These are phyloP conservation scores for Nomada hirtipes DNA, from an alignment of 2,888 invertebrate genomes.

Conservation along the genomic window DNA sequence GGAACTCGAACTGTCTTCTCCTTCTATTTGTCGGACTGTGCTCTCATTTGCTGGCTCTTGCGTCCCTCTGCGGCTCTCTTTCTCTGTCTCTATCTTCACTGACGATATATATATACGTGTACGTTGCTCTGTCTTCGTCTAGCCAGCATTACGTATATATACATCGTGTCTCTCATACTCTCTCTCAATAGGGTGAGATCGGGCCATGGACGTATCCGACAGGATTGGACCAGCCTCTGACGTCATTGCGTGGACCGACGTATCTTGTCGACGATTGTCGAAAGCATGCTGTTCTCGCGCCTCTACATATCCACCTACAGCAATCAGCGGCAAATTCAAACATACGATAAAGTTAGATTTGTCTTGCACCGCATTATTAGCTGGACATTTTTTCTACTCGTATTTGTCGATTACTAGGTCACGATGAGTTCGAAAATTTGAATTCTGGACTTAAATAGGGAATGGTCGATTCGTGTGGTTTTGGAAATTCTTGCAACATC, in stretches of 20 bases:
- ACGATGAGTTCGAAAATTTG: background rate
- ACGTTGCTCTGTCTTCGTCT: slow-evolving; percentile 4
- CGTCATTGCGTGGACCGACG: slow-evolving; percentile 75
- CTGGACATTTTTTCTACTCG: slow-evolving; percentile 21
- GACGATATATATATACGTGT: slow-evolving; percentile 33
- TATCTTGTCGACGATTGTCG: slow-evolving; percentile 73
- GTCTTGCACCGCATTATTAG: slow-evolving; percentile 21
- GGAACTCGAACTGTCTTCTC: slow-evolving; percentile 66
- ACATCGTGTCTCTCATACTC: slow-evolving; percentile 6
- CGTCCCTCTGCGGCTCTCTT: slow-evolving; percentile 57
- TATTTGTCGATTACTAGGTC: background rate
- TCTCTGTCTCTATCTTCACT: slow-evolving; percentile 34
- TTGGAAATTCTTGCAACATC: slow-evolving; percentile 21
- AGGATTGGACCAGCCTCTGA: slow-evolving; percentile 72
- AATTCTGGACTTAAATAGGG: background rate
- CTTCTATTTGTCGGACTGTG: slow-evolving; percentile 68
- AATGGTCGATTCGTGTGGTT: background rate
- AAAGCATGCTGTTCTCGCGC: slow-evolving; percentile 71
- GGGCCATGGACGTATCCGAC: slow-evolving; percentile 62
- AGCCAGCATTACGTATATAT: background rate
- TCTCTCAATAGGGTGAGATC: slow-evolving; percentile 53
- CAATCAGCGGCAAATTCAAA: slow-evolving; percentile 81
- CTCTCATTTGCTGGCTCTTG: slow-evolving; percentile 69
- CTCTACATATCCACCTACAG: slow-evolving; percentile 68
- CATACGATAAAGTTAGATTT: slow-evolving; percentile 55